Base-by-base conservation (phyloP, 2,888 invertebrate species). In the Lacanobia wlatinum region DNA sequence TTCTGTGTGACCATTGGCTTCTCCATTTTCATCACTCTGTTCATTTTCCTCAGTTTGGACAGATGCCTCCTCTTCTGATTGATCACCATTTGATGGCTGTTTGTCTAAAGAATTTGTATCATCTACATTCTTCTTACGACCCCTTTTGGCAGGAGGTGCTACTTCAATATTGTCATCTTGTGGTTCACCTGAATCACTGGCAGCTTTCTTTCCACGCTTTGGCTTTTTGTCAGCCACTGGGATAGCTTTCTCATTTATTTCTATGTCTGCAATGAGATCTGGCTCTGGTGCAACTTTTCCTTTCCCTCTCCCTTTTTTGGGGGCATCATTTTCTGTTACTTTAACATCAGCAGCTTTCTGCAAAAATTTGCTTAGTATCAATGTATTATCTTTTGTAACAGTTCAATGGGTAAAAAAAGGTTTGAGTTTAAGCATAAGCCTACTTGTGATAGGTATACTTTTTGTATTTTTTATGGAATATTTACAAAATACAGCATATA, bases 281-380 rank as follows among this genome's bases (percentile, higher is more conserved):
- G 68, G 76, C 55, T 86, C 86, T 82, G 88, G 86, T 59, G 88
- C 84, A 72, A 78, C 87, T 88, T 96, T 96, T 43, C 90, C 90
- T 89, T 94, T 95, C 1, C 94, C 94, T 85, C 93, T 90, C 34
- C 93, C 93, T 83, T 94, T 95, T 88, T 94, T 94, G 43, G 94
- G 88, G 67, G 87, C 93, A 85, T 93, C 95, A 89, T 78, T 91
- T 80, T 93, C 93, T 61, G 89, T 82, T 70, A 89, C 87, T 88
- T 94, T 94, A 53, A 91, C 89, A 81, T 94, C 94, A 78, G 90
- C 89, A 79, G 91, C 85, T 92, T 96, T 96, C 96, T 96, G 94
- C 61, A 93, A 85, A 86, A 73, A 70, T 69, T 18, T 28, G 18
- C 63, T 73, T n/a, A n/a, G n/a, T n/a, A 52, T n/a, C 46, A n/a